Evolutionary conservation across 1,140 invertebrate species (phyloP), one percentile per base, ranked within the genome.

Genomic region (Papilio machaon): DNA sequence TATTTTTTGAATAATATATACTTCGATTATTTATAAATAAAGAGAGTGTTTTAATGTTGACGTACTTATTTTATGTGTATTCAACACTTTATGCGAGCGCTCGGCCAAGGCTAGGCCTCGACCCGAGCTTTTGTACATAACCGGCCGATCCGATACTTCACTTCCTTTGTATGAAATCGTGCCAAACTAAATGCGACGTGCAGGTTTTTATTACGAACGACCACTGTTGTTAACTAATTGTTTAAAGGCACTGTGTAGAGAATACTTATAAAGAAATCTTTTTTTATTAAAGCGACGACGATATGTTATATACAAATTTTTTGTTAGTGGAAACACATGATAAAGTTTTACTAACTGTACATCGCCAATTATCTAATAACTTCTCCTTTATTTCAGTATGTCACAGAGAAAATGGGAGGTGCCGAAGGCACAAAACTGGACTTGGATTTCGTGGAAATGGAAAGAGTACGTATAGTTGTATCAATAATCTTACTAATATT

Each of bases 371-470:
- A 64, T 17, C 30, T 17, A 54, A 54, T 81, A 7, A 76, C 19
- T 43, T 83, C 81, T 83, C 76, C 83, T 87, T 89, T 95, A 89
- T 97, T 97, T 82, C 96, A 99, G 99, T 99, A 99, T 96, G 97
- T 99, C 96, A 99, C 98, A 91, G 99, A 99, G 96, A 99, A 99
- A 95, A 99, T 99, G 97, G 99, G 99, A 58, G 99, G 99, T 91
- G 99, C 99, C 73, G 99, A 99, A 95, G 99, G 99, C 90, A 99
- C 99, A 84, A 99, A 99, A 95, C 96, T 99, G 84, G 99, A 99
- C 95, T 97, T 99, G 94, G 99, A 99, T 90, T 99, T 99, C 92
- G 96, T 98, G 95, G 99, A 99, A 92, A 99, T 99, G 99, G 99
- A 99, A 96, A 97, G 98, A 96, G 99, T 99, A 96, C 91, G 92